Percentiles rank a stretch among this genome's conserved stretches.
Conservation (phyloP, 2,113 vertebrate genomes). For the Xenotilapia longispinis region DNA sequence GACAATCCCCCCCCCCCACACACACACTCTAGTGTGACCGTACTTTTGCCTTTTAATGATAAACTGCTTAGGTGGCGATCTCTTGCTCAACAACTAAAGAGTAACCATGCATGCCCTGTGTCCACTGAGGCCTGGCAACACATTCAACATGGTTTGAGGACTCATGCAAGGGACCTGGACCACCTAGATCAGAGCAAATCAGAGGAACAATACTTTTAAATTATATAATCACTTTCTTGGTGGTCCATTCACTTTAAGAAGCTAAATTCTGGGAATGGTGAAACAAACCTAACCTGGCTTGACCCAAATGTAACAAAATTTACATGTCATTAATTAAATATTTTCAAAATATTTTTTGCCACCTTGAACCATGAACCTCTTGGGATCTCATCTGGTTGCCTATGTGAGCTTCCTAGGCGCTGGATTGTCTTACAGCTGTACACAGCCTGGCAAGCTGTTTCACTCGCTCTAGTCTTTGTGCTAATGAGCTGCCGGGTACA, state of each 20-base stretch:
- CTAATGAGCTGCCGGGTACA: neutral
- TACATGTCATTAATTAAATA: neutral
- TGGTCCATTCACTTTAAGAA: neutral
- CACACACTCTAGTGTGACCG: neutral
- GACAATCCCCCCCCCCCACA: fast-evolving
- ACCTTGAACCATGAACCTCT: neutral
- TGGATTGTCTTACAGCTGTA: neutral
- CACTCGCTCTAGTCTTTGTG: neutral
- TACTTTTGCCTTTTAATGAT: conserved; percentile 16
- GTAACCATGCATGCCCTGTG: neutral
- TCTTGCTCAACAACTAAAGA: neutral
- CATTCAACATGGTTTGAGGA: neutral
- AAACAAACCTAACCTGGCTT: neutral
- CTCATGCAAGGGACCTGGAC: neutral
- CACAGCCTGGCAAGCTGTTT: neutral
- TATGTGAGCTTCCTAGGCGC: neutral
- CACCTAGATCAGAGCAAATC: neutral
- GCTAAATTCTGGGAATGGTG: neutral
- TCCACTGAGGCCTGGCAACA: neutral
- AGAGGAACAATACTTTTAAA: neutral
- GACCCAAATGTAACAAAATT: neutral
- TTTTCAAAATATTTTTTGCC: neutral
- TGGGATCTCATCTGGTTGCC: neutral
- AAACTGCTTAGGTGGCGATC: neutral
- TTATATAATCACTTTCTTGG: neutral